Evolutionary conservation across 2,113 vertebrate genomes (phyloP).

Genomic region (Ceratotherium simum): DNA sequence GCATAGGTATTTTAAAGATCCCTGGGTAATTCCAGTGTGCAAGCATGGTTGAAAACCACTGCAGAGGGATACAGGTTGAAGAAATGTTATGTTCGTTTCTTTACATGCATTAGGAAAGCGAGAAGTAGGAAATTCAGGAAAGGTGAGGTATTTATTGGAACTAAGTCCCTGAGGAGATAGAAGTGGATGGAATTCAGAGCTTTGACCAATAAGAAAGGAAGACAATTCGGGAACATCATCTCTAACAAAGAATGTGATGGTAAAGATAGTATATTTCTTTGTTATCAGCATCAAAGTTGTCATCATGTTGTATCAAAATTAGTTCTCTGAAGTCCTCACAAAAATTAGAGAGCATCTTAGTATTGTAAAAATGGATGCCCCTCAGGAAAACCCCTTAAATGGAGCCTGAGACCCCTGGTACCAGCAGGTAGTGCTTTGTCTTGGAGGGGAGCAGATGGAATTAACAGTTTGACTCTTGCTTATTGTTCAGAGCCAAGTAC

Average conservation of each 20-base stretch:
- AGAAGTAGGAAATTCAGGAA: conserved; percentile 10
- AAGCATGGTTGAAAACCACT: conserved; percentile 30
- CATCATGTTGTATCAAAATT: not conserved
- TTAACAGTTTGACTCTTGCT: conserved; percentile 69
- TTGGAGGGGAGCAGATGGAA: conserved; percentile 46
- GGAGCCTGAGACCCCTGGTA: conserved; percentile 7
- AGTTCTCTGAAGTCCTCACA: conserved; percentile 3
- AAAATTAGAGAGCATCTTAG: not conserved
- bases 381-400: not conserved
- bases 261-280: conserved; percentile 49
- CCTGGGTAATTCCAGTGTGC: conserved; percentile 13
- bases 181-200: conserved; percentile 57
- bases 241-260: conserved; percentile 30
- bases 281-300: not conserved
- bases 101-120: conserved; percentile 11
- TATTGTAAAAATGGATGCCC: conserved; percentile 18
- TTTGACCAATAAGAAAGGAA: conserved; percentile 43
- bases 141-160: conserved; percentile 32
- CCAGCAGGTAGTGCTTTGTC: conserved; percentile 13
- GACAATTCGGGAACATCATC: conserved; percentile 36
- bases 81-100: conserved; percentile 5
- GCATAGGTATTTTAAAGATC: conserved; percentile 10
- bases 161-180: not conserved
- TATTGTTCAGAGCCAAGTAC: conserved; percentile 51
- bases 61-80: conserved; percentile 1